These are phyloP conservation scores for Halictus ligatus DNA, from an alignment of 2,888 invertebrate genomes.

Conservation along the genomic window DNA sequence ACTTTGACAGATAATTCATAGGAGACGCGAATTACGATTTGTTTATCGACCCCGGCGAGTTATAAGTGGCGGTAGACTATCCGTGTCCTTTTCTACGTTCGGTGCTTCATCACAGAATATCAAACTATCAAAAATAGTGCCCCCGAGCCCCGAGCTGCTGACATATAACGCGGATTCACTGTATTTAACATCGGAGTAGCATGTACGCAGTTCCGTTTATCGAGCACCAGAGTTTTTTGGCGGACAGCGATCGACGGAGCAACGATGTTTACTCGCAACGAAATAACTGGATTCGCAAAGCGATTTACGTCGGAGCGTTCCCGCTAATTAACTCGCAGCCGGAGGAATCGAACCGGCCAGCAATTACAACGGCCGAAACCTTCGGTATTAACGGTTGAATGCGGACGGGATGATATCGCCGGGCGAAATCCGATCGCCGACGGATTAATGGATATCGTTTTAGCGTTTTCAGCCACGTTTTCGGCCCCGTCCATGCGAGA, in stretches of 20 bases:
- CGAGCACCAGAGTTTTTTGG: not conserved
- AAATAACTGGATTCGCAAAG: slow-evolving; percentile 17
- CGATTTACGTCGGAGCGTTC: slow-evolving; percentile 20
- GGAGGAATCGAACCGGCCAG: slow-evolving; percentile 7
- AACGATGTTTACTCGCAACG: slow-evolving; percentile 7
- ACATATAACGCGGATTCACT: no score
- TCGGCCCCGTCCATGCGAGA: not conserved
- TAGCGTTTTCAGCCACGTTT: not conserved
- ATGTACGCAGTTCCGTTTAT: not conserved
- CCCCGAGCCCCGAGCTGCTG: no score
- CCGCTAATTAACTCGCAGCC: slow-evolving; percentile 51
- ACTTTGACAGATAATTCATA: no score
- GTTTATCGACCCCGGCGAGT: no score
- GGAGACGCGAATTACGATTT: no score
- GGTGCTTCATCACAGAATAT: no score
- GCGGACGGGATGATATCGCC: slow-evolving; percentile 12
- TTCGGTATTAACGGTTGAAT: slow-evolving; percentile 10
- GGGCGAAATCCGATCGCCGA: not conserved
- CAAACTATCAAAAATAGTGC: no score
- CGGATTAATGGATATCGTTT: slow-evolving; percentile 23
- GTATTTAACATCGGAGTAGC: not conserved
- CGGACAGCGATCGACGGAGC: not conserved
- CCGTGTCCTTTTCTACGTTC: no score
- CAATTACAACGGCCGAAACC: slow-evolving; percentile 33
- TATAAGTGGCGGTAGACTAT: no score